Conservation (phyloP, 2,888 invertebrate species). For the Coelogynopora nodosa region DNA sequence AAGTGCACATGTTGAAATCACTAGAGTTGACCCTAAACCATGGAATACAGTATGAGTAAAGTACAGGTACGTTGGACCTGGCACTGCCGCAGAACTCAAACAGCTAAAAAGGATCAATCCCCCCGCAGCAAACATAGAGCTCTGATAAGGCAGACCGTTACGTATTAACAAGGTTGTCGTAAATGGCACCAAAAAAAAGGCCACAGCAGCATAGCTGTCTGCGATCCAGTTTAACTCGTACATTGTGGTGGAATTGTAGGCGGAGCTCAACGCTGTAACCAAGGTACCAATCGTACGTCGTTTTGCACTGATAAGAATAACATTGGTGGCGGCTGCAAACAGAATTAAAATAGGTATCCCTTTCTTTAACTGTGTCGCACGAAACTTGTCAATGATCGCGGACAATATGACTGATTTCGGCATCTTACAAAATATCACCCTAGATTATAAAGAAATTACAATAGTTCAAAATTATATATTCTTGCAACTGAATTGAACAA, state of each 20-base stretch:
- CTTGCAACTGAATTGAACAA: not conserved
- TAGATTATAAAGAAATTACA: not conserved
- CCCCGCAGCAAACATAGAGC: conserved; percentile 37
- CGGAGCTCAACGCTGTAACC: conserved; percentile 35
- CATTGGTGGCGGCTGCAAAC: conserved; percentile 36
- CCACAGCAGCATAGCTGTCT: conserved; percentile 44
- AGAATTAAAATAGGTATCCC: conserved; percentile 33
- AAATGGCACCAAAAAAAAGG: conserved; percentile 44
- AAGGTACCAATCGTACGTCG: conserved; percentile 40
- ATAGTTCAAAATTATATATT: not conserved
- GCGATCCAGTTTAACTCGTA: conserved; percentile 44
- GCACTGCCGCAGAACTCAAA: conserved; percentile 41
- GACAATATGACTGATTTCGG: not conserved
- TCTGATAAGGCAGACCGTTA: conserved; percentile 25
- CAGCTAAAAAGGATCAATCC: conserved; percentile 40
- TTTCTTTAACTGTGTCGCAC: not conserved
- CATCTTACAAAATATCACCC: not conserved
- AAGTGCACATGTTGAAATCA: conserved; percentile 38
- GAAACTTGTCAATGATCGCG: not conserved
- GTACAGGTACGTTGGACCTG: conserved; percentile 40
- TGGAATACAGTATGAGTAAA: conserved; percentile 43
- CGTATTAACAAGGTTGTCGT: conserved; percentile 33
- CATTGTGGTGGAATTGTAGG: conserved; percentile 34
- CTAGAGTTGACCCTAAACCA: conserved; percentile 42
- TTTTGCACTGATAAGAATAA: conserved; percentile 41